phyloP scores from a whole-genome alignment of 2,888 invertebrate genomes.

The Eupithecia insigniata region DNA sequence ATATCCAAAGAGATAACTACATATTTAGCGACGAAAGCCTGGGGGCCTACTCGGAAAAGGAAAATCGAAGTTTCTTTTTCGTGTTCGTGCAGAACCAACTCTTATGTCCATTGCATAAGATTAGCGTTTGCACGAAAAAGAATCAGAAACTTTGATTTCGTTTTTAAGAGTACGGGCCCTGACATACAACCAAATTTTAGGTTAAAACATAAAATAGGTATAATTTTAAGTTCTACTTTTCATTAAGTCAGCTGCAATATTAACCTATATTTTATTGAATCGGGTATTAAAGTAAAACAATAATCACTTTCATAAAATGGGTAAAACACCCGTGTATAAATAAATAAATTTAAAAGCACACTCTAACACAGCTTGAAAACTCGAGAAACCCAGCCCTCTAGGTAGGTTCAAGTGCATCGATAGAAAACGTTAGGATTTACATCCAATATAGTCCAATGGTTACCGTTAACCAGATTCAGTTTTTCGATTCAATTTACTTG shows the following conservation, averaged over 20 bases:
- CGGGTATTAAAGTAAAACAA: slow-evolving; percentile 18
- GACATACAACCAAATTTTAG: neutral
- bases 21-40: neutral
- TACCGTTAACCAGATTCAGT: neutral
- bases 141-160: no score
- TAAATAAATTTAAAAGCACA: slow-evolving; percentile 29
- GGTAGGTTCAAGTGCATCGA: neutral
- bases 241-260: neutral
- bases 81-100: no score
- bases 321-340: slow-evolving; percentile 29
- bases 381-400: neutral
- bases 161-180: no score
- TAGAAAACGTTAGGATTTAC: neutral
- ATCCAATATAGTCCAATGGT: no score
- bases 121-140: no score
- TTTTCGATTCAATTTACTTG: neutral
- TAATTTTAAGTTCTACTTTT: neutral
- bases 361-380: slow-evolving; percentile 11
- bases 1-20: slow-evolving; percentile 1
- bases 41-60: no score
- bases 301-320: slow-evolving; percentile 18
- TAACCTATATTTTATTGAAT: slow-evolving; percentile 15
- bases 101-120: no score
- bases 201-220: neutral
- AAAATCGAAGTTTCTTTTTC: no score